Base-by-base conservation (phyloP, 2,888 invertebrate genomes). In the Lepidochitona cinerea region DNA sequence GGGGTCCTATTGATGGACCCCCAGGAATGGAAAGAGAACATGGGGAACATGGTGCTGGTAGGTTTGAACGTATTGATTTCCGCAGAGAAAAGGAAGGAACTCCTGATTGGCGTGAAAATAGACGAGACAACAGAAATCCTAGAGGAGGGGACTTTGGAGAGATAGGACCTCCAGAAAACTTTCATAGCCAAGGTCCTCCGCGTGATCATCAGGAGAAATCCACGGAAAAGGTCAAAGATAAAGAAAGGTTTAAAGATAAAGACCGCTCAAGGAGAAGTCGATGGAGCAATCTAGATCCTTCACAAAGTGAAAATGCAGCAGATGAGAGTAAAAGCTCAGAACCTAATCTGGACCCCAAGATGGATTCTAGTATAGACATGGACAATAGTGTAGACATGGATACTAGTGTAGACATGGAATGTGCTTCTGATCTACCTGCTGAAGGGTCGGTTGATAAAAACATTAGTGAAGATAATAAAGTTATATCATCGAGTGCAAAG, bases 21-120 rank as follows among this genome's bases (percentile, higher is more conserved):
- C 59, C 59, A 29, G 59, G 59, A 29, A 4, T 29, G 23, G 59
- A 59, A 4, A 18, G 23, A 59, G 59, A 59, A 29, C 18, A 32
- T 4, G 59, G 59, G 23, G 59, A 32, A 14, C 59, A 18, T 4
- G 23, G 23, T 26, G 23, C n/a, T n/a, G 59, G 29, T 59, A 59
- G 59, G 32, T 59, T 59, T 59, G 59, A 74, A 71, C 32, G 54
- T 54, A 41, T 26, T 3, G 18, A 70, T n/a, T 33, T 37, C 71
- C 0, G 37, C 35, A 54, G 74, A 74, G 36, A 54, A 37, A 7
- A 36, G 68, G 37, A 66, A 37, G n/a, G 35, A 36, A 23, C 36
- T 14, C 53, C 9, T 18, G 26, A 54, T 23, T 36, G 37, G 59
- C 35, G 23, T 5, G n/a, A 35, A 29, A 37, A 69, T n/a, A 69